A percentile compares a stretch with the other conserved stretches of the same genome.
Conservation (phyloP, 1,140 invertebrate genomes). For the Dendrolimus punctatus region DNA sequence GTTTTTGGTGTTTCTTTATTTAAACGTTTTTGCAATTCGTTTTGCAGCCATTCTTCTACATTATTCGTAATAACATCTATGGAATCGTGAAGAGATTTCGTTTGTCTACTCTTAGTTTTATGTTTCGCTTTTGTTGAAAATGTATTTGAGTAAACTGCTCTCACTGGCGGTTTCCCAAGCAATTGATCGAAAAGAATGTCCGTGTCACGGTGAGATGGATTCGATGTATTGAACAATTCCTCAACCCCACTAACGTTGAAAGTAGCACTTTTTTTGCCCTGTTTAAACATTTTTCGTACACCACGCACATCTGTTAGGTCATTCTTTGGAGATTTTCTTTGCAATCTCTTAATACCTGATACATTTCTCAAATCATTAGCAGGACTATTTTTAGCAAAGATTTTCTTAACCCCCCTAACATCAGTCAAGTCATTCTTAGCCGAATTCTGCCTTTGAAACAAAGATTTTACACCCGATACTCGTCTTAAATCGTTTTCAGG, state of each 20-base stretch:
- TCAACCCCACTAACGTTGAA: conserved; percentile 45
- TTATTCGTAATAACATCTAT: conserved; percentile 30
- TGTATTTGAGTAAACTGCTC: conserved; percentile 35
- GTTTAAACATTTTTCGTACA: conserved; percentile 41
- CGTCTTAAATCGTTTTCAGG: conserved; percentile 62
- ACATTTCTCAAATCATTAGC: conserved; percentile 44
- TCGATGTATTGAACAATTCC: conserved; percentile 30
- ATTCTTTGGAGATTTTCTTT: conserved; percentile 32
- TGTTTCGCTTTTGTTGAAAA: conserved; percentile 15
- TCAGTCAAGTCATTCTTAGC: conserved; percentile 49
- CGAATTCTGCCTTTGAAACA: conserved; percentile 35
- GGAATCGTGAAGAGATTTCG: conserved; percentile 31
- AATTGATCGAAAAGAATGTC: conserved; percentile 42
- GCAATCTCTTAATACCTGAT: conserved; percentile 45
- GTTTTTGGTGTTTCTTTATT: conserved; percentile 11
- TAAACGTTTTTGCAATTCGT: conserved; percentile 28
- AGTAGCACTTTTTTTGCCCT: conserved; percentile 17
- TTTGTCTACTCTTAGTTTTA: conserved; percentile 15
- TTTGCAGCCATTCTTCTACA: conserved; percentile 44
- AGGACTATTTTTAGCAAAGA: conserved; percentile 35
- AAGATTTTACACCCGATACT: conserved; percentile 45
- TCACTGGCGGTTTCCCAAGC: conserved; percentile 34
- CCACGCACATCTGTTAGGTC: conserved; percentile 48
- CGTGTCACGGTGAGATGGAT: conserved; percentile 9
- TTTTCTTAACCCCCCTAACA: conserved; percentile 44